Base-by-base conservation (phyloP, 2,888 invertebrate genomes). In the Baronia brevicornis region DNA sequence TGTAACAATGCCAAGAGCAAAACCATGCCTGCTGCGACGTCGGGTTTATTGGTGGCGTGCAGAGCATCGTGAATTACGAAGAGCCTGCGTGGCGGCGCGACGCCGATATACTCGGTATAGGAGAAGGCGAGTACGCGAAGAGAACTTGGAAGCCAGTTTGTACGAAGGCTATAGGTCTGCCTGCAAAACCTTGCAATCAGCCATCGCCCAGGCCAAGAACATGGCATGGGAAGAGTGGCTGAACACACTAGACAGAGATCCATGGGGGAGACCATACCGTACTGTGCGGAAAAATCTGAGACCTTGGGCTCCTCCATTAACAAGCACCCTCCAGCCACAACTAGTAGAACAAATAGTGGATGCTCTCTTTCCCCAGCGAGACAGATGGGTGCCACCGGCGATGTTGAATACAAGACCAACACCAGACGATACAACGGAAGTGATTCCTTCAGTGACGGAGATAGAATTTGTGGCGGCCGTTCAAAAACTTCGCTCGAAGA, bases 21-120 rank as follows among this genome's bases (percentile, higher is more conserved):
- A 12, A 2, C 32, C 19, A 3, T 27, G 3, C 0, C 25, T 34
- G 2, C 24, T 27, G 0, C 9, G 14, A 1, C 18, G 22, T 1
- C 14, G 6, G 6, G 41, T 43, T 3, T 37, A 38, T 11, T 41
- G 46, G 46, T 46, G 43, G 43, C 31, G 38, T 1, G 14, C 24
- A 10, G 42, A 41, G 13, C 29, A n/a, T n/a, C n/a, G n/a, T n/a
- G n/a, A n/a, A n/a, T n/a, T 43, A 2, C 41, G 43, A 1, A 5
- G 1, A 0, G 21, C 17, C 0, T 38, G 43, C 14, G 25, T 28
- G 6, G 13, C 9, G 0, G 23, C 30, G 4, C 19, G 43, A 5
- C 29, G 43, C 19, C 28, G 21, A 7, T 38, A 33, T 21, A 23
- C 23, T 3, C n/a, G 36, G 2, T 30, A 20, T 12, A 35, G 45